These are phyloP conservation scores for Drosophila nigrodunni DNA, from an alignment of 1,140 invertebrate genomes.

Conservation along the genomic window DNA sequence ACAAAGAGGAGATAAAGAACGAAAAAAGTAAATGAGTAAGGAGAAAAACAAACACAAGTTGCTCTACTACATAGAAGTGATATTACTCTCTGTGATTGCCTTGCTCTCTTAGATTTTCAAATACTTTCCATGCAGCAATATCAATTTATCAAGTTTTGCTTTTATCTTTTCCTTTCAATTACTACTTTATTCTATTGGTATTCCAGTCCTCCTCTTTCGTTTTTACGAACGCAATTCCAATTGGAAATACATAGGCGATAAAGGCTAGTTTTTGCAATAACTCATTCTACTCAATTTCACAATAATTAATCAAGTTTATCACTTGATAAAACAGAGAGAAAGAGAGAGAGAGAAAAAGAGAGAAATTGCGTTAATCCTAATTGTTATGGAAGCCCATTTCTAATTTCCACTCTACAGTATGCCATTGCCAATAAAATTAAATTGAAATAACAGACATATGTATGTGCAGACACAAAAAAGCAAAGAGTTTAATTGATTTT, in stretches of 20 bases:
- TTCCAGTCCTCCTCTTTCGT: not conserved
- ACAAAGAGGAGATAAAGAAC: not conserved
- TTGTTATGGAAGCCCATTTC: not conserved
- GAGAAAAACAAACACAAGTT: not conserved
- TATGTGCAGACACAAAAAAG: too few relatives aligned
- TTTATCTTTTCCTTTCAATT: conserved; percentile 1
- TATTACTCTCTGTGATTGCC: not conserved
- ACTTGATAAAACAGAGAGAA: not conserved
- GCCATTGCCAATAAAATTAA: not conserved
- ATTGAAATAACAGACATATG: too few relatives aligned
- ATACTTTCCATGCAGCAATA: not conserved
- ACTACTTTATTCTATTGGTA: not conserved
- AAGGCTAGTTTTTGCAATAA: not conserved
- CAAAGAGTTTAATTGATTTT: too few relatives aligned
- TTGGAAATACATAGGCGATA: too few relatives aligned
- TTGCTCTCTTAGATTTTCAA: not conserved
- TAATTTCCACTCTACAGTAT: not conserved
- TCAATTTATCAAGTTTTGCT: conserved; percentile 13
- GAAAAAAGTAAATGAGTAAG: not conserved
- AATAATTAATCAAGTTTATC: not conserved
- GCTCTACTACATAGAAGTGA: not conserved
- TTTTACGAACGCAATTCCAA: too few relatives aligned
- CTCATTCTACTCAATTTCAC: not conserved
- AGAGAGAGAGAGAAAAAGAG: not conserved
- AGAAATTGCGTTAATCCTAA: not conserved